phyloP scores from a whole-genome alignment of 37 sponge, comb jelly and placozoan species.

The Mnemiopsis leidyi region DNA sequence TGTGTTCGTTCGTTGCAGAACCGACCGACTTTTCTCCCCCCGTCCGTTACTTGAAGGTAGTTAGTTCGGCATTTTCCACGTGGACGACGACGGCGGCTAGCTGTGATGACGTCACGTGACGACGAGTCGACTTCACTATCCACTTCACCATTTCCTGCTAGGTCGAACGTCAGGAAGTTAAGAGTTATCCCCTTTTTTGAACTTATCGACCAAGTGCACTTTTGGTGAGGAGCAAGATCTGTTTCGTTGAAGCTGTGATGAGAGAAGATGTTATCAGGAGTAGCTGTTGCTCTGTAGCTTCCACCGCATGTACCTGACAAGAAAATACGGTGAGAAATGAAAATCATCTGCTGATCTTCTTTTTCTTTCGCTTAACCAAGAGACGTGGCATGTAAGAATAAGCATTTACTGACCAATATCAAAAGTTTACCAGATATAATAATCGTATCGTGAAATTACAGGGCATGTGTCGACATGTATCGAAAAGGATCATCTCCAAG shows the following conservation, averaged over 20 bases:
- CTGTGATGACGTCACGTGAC: not conserved
- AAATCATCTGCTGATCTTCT: no score
- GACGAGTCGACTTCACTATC: not conserved
- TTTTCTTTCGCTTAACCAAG: no score
- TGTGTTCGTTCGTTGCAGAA: conserved; percentile 41
- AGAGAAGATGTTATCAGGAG: conserved; percentile 5
- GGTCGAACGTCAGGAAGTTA: not conserved
- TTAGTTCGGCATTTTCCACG: not conserved
- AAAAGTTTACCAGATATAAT: no score
- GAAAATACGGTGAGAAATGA: no score
- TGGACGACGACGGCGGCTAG: not conserved
- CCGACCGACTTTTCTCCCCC: not conserved
- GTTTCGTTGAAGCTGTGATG: conserved; percentile 35
- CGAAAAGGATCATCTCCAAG: no score
- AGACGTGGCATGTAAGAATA: no score
- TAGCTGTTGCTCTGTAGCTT: not conserved
- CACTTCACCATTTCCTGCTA: not conserved
- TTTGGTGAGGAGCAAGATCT: conserved; percentile 11
- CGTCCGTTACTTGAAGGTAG: conserved; percentile 36
- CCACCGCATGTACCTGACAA: conserved; percentile 43
- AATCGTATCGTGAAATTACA: no score
- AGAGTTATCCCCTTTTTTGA: not conserved
- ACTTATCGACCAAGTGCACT: not conserved
- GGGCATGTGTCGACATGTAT: no score
- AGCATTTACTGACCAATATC: no score